These are phyloP conservation scores for Myzus persicae DNA, from an alignment of 1,140 invertebrate species.

Conservation along the genomic window DNA sequence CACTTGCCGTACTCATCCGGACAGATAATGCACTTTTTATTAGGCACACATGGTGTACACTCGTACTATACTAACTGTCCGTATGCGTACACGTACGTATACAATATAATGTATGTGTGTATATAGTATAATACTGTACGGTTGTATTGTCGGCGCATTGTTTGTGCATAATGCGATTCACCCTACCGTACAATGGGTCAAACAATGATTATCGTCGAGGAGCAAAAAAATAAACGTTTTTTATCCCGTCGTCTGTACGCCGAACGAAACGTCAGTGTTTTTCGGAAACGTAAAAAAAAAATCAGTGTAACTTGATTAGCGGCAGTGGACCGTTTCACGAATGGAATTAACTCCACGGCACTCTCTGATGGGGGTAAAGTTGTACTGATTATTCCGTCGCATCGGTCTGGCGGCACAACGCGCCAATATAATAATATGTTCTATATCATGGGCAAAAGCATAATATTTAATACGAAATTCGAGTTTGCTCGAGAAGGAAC, in stretches of 20 bases:
- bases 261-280: conserved; percentile 33
- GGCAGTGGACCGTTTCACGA: conserved; percentile 33
- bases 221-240: conserved; percentile 39
- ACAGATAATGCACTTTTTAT: conserved; percentile 58
- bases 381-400: not conserved
- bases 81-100: not conserved
- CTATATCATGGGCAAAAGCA: not conserved
- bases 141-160: conserved; percentile 29
- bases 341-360: conserved; percentile 15
- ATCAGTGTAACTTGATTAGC: conserved; percentile 45
- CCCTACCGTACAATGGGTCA: conserved; percentile 25
- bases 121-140: not conserved
- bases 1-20: conserved; percentile 42
- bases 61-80: not conserved
- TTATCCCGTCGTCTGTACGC: conserved; percentile 11
- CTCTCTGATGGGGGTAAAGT: not conserved
- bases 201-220: conserved; percentile 48
- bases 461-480: not conserved
- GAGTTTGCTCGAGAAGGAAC: too few species aligned
- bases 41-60: conserved; percentile 54
- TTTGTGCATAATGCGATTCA: conserved; percentile 54
- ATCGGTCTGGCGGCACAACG: not conserved
- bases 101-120: not conserved
- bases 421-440: not conserved
- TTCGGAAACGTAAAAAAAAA: not conserved